Conservation (phyloP, 2,797 vertebrate species). For the Semaprochilodus insignis region DNA sequence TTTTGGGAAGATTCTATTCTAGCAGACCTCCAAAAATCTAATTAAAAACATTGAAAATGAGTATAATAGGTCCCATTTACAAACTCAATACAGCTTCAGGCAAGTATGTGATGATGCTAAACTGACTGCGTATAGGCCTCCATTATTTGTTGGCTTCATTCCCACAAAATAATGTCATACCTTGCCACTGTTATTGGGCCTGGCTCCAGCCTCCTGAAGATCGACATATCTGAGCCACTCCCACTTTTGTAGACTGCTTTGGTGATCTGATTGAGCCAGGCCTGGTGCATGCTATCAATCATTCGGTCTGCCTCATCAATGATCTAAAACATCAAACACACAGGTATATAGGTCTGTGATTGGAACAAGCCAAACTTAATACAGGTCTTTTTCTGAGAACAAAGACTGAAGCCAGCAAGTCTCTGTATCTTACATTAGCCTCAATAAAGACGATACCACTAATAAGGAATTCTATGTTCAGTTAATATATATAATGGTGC, state of each 20-base stretch:
- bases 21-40: no score
- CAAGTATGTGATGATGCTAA: no score
- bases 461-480: no score
- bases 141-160: neutral
- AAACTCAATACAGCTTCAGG: no score
- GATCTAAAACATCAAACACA: conserved; percentile 73
- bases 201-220: conserved; percentile 80
- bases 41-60: no score
- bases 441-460: no score
- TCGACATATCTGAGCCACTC: conserved; percentile 20
- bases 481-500: no score
- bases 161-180: conserved; percentile 66
- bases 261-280: conserved; percentile 88
- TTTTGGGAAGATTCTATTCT: no score
- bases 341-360: neutral
- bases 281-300: conserved; percentile 96
- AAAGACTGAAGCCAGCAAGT: no score
- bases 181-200: conserved; percentile 83
- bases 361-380: neutral
- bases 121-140: no score
- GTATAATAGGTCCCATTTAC: no score
- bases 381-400: neutral
- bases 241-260: conserved; percentile 78
- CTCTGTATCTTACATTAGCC: no score
- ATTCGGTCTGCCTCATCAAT: conserved; percentile 96